Base-by-base conservation (phyloP, 2,113 vertebrate genomes). In the Neopipo cinnamomea region DNA sequence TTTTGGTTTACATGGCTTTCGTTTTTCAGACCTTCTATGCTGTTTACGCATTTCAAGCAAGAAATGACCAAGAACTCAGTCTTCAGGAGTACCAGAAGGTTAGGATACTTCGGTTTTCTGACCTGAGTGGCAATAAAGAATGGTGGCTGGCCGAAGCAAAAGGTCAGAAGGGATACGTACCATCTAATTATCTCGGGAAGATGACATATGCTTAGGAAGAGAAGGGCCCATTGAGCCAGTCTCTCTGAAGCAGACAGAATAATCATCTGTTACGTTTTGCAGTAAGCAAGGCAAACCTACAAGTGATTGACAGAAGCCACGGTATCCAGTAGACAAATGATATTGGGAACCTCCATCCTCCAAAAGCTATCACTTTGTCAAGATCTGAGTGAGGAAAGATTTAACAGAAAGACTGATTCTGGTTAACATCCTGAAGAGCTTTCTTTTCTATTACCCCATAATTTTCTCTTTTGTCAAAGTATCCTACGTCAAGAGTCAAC, bases 111-210 rank as follows among this genome's bases (percentile, higher is more conserved):
- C 71, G 97, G 63, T 99, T 99, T 97, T 98, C 98, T 13, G 99
- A 99, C 97, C 96, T 99, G 63, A 99, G 99, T 65, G 99, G 99
- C 55, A 99, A 99, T 88, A 99, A 98, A 88, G 99, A 99, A 66
- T 99, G 99, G 99, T 99, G 99, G 99, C 92, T 99, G 62, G 99
- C 99, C 5, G 99, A 99, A 97, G 98, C 98, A 12, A 98, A 99
- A 30, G 99, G 99, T 55, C 99, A 99, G 89, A 98, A 91, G 88
- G 99, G 99, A 50, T 99, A 99, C 0, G 99, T 99, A 23, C 99
- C 99, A 6, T 99, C 99, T 72, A 99, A 99, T 98, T 99, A 99
- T 91, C 98, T 99, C 2, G 98, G 99, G 72, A 99, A 98, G 98
- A 99, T 99, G 99, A 99, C 99, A 41, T 99, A 99, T 0, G 99